A percentile compares a stretch with the other conserved stretches of the same genome.
phyloP scores from a whole-genome alignment of 2,113 vertebrate genomes.

The Sylvia atricapilla region DNA sequence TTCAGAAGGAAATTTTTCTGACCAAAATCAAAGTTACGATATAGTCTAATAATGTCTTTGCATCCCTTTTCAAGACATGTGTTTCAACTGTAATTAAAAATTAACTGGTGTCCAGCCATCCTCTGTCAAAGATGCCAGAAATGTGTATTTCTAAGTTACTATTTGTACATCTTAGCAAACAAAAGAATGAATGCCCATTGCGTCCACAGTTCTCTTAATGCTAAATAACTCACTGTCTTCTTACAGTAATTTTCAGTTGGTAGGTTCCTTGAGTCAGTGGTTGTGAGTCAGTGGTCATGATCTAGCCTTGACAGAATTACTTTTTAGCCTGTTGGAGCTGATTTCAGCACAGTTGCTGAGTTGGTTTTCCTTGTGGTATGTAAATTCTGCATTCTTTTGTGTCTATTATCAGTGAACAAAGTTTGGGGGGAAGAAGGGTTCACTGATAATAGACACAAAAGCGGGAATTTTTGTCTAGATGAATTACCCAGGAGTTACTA shows the following conservation, averaged over 20 bases:
- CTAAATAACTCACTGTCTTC: neutral
- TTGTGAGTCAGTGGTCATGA: neutral
- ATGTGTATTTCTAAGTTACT: neutral
- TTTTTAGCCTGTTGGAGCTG: neutral
- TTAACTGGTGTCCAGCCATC: neutral
- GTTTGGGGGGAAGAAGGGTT: too few species aligned
- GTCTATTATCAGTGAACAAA: neutral
- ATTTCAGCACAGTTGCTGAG: neutral
- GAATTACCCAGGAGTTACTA: neutral
- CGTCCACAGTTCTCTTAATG: neutral
- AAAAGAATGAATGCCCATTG: neutral
- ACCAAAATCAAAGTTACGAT: neutral
- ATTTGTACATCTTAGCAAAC: neutral
- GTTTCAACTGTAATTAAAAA: neutral
- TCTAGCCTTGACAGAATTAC: neutral
- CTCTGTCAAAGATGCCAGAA: neutral
- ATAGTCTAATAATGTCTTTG: neutral
- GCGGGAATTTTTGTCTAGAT: neutral
- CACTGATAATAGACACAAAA: too few species aligned
- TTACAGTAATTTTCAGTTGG: neutral
- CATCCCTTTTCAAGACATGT: neutral
- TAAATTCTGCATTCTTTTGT: neutral
- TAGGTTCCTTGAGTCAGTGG: neutral
- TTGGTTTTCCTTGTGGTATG: neutral
- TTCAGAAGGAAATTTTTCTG: neutral